Base-by-base conservation (phyloP, 2,797 vertebrate species). In the Kryptolebias ocellatus region DNA sequence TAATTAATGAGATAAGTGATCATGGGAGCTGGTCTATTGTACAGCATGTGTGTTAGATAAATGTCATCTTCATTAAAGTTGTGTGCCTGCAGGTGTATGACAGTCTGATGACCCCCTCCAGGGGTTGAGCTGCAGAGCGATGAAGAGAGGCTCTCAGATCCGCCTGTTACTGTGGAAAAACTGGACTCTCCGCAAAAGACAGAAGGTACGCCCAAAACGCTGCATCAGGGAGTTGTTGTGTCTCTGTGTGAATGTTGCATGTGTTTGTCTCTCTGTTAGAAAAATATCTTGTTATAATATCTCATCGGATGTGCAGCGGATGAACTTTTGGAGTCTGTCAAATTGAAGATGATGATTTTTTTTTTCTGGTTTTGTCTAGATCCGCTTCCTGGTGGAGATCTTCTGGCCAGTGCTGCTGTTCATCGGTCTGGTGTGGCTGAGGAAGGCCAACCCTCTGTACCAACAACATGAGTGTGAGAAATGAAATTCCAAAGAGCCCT, bases 161-260 rank as follows among this genome's bases (percentile, higher is more conserved):
- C 91, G 89, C 86, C 95, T 98, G 81, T 84, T 99, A 16, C 94
- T 99, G 18, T 99, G 97, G 97, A 99, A 98, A 85, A 99, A 99
- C 90, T 99, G 97, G 97, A 95, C 95, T 14, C 95, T 98, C 54
- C 91, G 97, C 70, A 98, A 96, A 82, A 94, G 97, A 78, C 97
- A 98, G 86, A 99, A 98, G 96, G 97, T 94, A 83, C 0, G 39
- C 14, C 14, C 39, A 42, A 4, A 42, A 42, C 2, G 39, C 14
- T 11, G 14, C 39, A 2, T 12, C 14, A 7, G 6, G 9, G 9
- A 34, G 6, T 34, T 7, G 4, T 7, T 34, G 34, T 34, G 34
- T 34, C 34, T 34, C 9, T 42, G 39, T 42, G 39, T 42, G 39
- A 42, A 42, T 42, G 39, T 42, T 14, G 39, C 39, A 42, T 12